Evolutionary conservation across 2,113 vertebrate genomes (phyloP).

Genomic region (Gymnogyps californianus): DNA sequence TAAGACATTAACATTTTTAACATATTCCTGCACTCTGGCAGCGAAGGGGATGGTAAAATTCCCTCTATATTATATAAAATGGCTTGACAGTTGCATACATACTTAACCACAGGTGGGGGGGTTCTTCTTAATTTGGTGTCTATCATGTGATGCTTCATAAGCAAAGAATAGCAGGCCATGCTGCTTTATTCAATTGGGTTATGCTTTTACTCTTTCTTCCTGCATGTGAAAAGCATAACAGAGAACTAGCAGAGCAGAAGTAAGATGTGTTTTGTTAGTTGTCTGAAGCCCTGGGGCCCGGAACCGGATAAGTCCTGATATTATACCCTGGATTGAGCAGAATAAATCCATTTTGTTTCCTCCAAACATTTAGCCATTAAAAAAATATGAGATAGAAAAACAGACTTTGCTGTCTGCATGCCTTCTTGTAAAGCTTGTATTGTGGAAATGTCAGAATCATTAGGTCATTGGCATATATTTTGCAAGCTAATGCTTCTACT

Average conservation of each 20-base stretch:
- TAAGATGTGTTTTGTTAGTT: constrained; percentile 92
- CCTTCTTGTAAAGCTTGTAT: constrained; percentile 77
- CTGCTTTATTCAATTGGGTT: constrained; percentile 75
- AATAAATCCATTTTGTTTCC: constrained; percentile 89
- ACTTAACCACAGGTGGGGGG: constrained; percentile 47
- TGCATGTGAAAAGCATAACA: constrained; percentile 88
- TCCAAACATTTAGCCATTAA: constrained; percentile 87
- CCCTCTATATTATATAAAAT: neutral
- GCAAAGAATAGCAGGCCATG: constrained; percentile 72
- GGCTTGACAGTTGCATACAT: neutral
- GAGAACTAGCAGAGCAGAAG: constrained; percentile 86
- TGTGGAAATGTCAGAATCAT: constrained; percentile 85
- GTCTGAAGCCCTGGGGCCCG: constrained; percentile 88
- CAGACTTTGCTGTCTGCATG: constrained; percentile 78
- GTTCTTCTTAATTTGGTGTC: constrained; percentile 53
- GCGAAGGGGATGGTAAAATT: neutral
- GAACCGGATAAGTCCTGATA: constrained; percentile 86
- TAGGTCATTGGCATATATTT: constrained; percentile 82
- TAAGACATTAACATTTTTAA: constrained; percentile 12
- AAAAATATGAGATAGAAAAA: constrained; percentile 85
- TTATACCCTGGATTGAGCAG: constrained; percentile 82
- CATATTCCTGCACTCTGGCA: neutral
- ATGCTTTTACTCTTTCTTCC: constrained; percentile 77
- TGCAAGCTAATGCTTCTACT: constrained; percentile 82
- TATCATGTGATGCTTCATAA: constrained; percentile 70